Base-by-base conservation (phyloP, 2,797 vertebrate species). In the Xerus rutilus region DNA sequence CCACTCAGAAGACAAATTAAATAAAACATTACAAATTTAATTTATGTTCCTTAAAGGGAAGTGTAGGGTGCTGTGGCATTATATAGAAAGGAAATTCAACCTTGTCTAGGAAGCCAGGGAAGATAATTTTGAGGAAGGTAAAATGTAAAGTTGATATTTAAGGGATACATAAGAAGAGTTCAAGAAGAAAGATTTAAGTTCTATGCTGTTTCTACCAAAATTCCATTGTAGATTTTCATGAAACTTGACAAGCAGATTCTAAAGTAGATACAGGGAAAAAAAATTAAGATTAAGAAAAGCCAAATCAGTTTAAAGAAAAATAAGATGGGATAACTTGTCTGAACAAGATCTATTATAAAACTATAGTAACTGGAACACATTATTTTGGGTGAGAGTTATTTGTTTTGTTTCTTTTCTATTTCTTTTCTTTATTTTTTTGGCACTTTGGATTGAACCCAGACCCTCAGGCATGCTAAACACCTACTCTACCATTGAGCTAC, bases 121-220 rank as follows among this genome's bases (percentile, higher is more conserved):
- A 81, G 83, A 35, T 13, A 62, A 67, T 54, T 39, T 74, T 30
- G 28, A 93, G 59, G 76, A 67, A 93, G 43, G 49, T 81, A 79
- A 95, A 93, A 90, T 59, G 57, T 85, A 74, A 81, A 81, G 86
- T 39, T 73, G 23, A 15, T 35, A 78, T 54, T 43, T 79, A 74
- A 65, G 32, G 39, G 47, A 57, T 18, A 13, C 73, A 49, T 86
- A 78, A 79, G 11, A 54, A 82, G 21, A 95, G 21, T 74, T 74
- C 39, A 72, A 72, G 73, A 30, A 59, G 52, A 82, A 45, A 23
- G 14, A 15, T 59, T 49, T 87, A 67, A 67, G 62, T 52, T 59
- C 30, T 76, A 45, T 77, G 13, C 32, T n/a, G 9, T 52, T 17
- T 30, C 52, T 18, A 77, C 74, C 74, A 77, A 77, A 52, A 54